Evolutionary conservation across 1,140 invertebrate genomes (phyloP), one percentile per base, ranked within the genome.

Genomic region (Heliconius hewitsoni): DNA sequence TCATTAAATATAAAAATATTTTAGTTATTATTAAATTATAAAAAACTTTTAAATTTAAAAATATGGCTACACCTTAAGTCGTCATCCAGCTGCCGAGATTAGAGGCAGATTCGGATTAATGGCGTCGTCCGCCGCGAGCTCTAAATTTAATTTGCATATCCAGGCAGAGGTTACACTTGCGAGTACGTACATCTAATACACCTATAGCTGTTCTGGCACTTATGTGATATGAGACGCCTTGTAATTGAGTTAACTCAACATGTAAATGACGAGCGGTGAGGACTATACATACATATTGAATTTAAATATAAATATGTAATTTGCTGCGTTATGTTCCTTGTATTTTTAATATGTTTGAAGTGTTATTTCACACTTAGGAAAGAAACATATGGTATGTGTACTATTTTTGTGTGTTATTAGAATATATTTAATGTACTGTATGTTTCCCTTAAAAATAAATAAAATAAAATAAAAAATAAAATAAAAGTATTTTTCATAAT

Each of bases 91-190:
- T 73, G 73, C 37, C 57, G 77, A 78, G 77, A 78, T 78, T 78
- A 78, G 77, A 74, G 27, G 39, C 52, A 78, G 77, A 78, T 78
- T 78, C 72, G 73, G 77, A 78, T 78, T 78, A 78, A 78, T 78
- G 72, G 72, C 77, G 55, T 78, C 77, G 77, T 78, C 77, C 72
- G 77, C 77, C 77, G 72, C 77, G 72, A 78, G 73, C 77, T 78
- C 72, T 78, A 78, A 78, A 78, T 78, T 78, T 74, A 78, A 73
- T 78, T 78, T 78, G 77, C 77, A 78, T 78, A 74, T 78, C 73
- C 74, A 78, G 77, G 73, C 72, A 72, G 73, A 74, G 50, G 71
- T 66, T 66, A 66, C 30, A 66, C 60, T 66, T 66, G n/a, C 60
- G 6, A 57, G n/a, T 0, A 37, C 34, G 34, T 66, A 66, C 60